Percentiles rank a stretch among this genome's conserved stretches.
These are phyloP conservation scores for Standfussiana lucernea DNA, from an alignment of 2,888 invertebrate species.

Conservation along the genomic window DNA sequence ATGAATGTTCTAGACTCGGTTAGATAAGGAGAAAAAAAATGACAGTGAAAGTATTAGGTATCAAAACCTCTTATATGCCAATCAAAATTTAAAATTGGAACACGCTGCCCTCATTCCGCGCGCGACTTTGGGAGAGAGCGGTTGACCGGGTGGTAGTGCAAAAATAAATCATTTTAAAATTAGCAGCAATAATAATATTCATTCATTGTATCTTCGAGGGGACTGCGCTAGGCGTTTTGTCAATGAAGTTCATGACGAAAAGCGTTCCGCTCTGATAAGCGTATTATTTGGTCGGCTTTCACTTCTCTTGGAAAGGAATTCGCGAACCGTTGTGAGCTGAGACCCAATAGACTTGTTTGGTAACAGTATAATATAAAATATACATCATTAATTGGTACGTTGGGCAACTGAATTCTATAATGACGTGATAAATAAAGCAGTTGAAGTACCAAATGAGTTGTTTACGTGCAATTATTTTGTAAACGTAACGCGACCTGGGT, in stretches of 20 bases:
- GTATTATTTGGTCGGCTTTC: constrained; percentile 84
- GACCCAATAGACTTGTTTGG: constrained; percentile 71
- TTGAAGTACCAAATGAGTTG: constrained; percentile 44
- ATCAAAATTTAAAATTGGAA: constrained; percentile 89
- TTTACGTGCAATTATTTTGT: constrained; percentile 62
- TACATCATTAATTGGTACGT: constrained; percentile 60
- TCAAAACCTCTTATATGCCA: constrained; percentile 75
- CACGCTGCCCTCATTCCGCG: constrained; percentile 86
- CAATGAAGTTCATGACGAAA: constrained; percentile 74
- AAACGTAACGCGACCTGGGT: constrained; percentile 45
- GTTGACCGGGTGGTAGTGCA: constrained; percentile 75
- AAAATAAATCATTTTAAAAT: constrained; percentile 85
- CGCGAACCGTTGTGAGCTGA: constrained; percentile 73
- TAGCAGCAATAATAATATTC: constrained; percentile 70
- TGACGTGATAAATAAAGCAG: constrained; percentile 50
- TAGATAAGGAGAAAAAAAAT: constrained; percentile 61
- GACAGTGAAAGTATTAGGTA: constrained; percentile 83
- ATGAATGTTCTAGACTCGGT: constrained; percentile 52
- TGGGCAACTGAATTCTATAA: constrained; percentile 56
- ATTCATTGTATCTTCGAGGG: constrained; percentile 67
- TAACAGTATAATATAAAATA: constrained; percentile 73
- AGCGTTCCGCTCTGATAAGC: constrained; percentile 85
- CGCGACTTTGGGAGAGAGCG: constrained; percentile 81
- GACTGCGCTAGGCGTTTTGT: constrained; percentile 65
- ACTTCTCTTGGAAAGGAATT: constrained; percentile 83